Base-by-base conservation (phyloP, 2,113 vertebrate genomes). In the Clarias batrachus region DNA sequence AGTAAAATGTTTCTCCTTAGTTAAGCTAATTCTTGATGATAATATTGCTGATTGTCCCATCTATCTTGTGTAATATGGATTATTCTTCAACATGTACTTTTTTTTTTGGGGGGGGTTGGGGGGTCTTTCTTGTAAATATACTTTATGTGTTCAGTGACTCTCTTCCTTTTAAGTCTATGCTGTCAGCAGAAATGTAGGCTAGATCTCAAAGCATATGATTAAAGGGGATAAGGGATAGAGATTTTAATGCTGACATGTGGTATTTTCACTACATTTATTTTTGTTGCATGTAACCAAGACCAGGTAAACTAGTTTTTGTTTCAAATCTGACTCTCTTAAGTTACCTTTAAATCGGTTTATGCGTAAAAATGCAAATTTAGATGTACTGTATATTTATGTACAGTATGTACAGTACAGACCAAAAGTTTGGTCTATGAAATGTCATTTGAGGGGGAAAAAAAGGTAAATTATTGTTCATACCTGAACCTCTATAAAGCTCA, bases 1-100 rank as follows among this genome's bases (percentile, higher is more conserved):
- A 74, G 57, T 77, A 54, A 65, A 21, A 65, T 13, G 5, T 85
- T 85, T 77, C 25, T 77, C 17, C 60, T 30, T 60, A 85, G 71
- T 52, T 62, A 27, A 54, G 62, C 65, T 77, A 77, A 85, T 65
- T n/a, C 83, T 77, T 65, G 33, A 54, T 25, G n/a, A n/a, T n/a
- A 77, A 77, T 77, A 37, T 63, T 60, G 52, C 4, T 13, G 37
- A 41, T 77, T 37, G 37, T 25, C 71, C 59, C 6, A 60, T 12
- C 56, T 48, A 59, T 25, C 6, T 60, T n/a, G 25, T 85, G 37
- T 54, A 9, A 65, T 48, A 85, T 4, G 5, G 71, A n/a, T 48
- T 65, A 37, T 19, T 71, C 33, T 71, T 63, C 23, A 27, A 33
- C 71, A 85, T 62, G 71, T 30, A 48, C 33, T 63, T 63, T 77